Evolutionary conservation across 2,797 vertebrate genomes (phyloP).

Genomic region (Clangula hyemalis): DNA sequence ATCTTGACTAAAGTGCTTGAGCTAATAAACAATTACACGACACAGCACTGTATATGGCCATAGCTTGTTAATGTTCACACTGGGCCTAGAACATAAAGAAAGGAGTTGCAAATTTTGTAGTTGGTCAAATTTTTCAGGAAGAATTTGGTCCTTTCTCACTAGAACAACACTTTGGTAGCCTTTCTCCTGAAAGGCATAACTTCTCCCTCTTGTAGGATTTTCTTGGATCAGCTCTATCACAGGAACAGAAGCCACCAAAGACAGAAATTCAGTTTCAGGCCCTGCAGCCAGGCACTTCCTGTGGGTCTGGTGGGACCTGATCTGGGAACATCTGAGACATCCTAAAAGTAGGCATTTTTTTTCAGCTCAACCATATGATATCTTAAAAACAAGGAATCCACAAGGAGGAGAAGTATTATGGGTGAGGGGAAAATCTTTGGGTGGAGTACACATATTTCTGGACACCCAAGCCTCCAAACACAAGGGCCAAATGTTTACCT

Average conservation of each 20-base stretch:
- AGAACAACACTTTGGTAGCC: background rate
- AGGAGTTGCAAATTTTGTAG: background rate
- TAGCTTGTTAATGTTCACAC: background rate
- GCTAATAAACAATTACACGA: background rate
- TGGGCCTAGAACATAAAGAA: background rate
- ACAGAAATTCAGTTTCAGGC: background rate
- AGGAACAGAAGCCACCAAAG: background rate
- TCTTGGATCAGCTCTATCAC: background rate
- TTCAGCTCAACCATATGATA: background rate
- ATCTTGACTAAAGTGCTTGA: background rate
- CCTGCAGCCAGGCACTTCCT: too few relatives aligned
- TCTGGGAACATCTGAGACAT: background rate
- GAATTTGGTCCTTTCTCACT: background rate
- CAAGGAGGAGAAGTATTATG: background rate
- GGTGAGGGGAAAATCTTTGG: background rate
- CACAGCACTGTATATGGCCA: background rate
- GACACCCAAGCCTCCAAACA: background rate
- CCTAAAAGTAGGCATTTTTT: background rate
- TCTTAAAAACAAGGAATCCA: background rate
- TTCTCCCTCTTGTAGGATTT: background rate
- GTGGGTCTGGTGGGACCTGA: background rate
- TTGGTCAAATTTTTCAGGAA: background rate
- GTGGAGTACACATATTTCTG: background rate
- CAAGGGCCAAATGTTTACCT: background rate
- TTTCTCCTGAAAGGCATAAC: background rate